Conservation (phyloP, 2,797 vertebrate genomes). For the Bufotes viridis region DNA sequence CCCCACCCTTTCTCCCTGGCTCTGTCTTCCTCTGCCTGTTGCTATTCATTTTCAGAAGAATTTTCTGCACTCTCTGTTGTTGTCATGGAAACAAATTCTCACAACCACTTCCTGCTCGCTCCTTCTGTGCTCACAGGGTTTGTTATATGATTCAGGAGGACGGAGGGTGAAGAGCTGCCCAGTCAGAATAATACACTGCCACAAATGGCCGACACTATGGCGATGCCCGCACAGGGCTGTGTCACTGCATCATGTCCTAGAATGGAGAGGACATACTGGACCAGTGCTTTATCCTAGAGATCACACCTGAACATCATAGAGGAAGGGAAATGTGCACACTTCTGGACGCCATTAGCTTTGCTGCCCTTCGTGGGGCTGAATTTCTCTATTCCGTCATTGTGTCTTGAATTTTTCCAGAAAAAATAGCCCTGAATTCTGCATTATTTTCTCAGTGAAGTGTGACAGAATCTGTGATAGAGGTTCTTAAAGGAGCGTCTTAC, state of each 20-base stretch:
- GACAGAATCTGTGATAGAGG: no score
- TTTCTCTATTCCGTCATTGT: no score
- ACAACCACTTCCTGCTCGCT: slow-evolving; percentile 20
- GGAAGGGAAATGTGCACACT: no score
- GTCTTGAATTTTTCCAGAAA: no score
- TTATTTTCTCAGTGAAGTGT: no score
- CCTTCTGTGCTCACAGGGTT: slow-evolving; percentile 27
- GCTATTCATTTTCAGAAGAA: slow-evolving; percentile 49
- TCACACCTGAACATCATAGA: background rate
- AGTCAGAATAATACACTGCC: slow-evolving; percentile 12
- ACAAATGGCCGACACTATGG: slow-evolving; percentile 3
- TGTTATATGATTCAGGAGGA: slow-evolving; percentile 22
- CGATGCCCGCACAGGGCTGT: background rate
- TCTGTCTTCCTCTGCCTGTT: slow-evolving; percentile 15
- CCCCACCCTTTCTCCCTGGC: background rate
- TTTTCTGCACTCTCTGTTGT: slow-evolving; percentile 39
- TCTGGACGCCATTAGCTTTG: no score
- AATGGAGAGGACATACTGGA: background rate
- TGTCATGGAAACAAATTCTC: slow-evolving; percentile 43
- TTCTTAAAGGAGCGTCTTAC: no score
- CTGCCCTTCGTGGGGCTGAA: no score
- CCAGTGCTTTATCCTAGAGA: background rate
- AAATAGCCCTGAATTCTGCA: no score
- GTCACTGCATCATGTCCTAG: background rate
- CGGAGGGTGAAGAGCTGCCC: slow-evolving; percentile 17